Evolutionary conservation across 1,140 invertebrate species (phyloP), one percentile per base, ranked within the genome.

Genomic region (Meloidogyne floridensis): DNA sequence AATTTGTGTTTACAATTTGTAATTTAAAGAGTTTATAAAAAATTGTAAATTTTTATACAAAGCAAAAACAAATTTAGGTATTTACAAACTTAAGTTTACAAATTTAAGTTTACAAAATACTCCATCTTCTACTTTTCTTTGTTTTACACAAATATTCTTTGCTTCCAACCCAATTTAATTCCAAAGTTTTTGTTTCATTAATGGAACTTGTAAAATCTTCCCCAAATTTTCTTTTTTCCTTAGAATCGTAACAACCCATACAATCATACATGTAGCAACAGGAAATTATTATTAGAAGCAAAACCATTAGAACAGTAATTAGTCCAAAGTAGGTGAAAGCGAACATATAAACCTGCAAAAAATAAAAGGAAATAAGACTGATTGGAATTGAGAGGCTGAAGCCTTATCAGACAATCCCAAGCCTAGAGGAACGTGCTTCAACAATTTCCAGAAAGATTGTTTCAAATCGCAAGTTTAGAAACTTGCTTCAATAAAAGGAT

Each of bases 261-360:
- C 77, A 65, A 18, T 79, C 77, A 53, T 69, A 79, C 77, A 79
- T 79, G 11, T 79, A 79, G 20, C 77, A 79, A 72, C 77, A 79
- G 2, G 77, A 79, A 51, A 79, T 18, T 6, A 79, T 43, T 11
- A 79, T 47, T 72, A 79, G 20, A n/a, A 70, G 5, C 20, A 20
- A 13, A 10, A 79, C 77, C 77, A 79, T 8, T 72, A 79, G 15
- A 42, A 79, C 65, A 43, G 77, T 79, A 72, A 79, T 79, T 51
- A 72, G 15, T n/a, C 77, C 77, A 79, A 79, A 79, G 20, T 79
- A 79, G 18, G 77, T 79, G 59, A 79, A 79, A 18, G 77, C 59
- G 18, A 79, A 79, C 54, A 79, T 72, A 53, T 79, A 70, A 47
- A 79, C 65, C 77, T 79, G 4, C 0, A 79, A 32, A 75, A 75